Conservation (phyloP, 2,888 invertebrate genomes). For the Griposia aprilina region DNA sequence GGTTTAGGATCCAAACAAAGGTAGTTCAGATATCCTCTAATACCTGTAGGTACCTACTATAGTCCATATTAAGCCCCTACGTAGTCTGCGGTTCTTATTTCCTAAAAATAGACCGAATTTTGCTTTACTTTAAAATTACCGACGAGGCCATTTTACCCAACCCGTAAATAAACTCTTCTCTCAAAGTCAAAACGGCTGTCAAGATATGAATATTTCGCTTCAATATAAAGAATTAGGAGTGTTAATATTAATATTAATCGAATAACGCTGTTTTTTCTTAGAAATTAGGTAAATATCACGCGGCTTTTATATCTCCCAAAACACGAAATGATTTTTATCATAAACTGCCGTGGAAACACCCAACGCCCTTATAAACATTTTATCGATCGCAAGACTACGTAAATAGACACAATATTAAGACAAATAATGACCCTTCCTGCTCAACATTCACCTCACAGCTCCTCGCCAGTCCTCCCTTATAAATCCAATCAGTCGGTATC, state of each 20-base stretch:
- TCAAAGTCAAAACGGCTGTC: not conserved
- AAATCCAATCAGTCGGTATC: conserved; percentile 37
- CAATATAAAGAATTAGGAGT: not conserved
- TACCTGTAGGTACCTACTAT: not conserved
- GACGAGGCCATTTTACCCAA: not conserved
- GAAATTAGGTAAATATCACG: not conserved
- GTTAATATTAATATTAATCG: not conserved
- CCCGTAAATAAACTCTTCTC: not conserved
- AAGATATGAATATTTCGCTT: not conserved
- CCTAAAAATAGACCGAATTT: not conserved
- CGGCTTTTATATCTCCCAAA: not conserved
- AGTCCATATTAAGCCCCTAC: not conserved
- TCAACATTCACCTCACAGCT: conserved; percentile 50
- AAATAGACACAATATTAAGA: conserved; percentile 30
- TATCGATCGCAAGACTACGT: conserved; percentile 26
- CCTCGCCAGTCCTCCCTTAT: conserved; percentile 20
- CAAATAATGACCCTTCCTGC: conserved; percentile 22
- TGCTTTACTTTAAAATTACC: not conserved
- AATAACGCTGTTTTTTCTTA: not conserved
- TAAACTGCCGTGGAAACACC: not conserved
- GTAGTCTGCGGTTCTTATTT: not conserved
- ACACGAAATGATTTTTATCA: not conserved
- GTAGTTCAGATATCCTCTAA: not conserved
- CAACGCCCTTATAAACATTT: not conserved
- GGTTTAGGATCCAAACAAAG: not conserved